A percentile compares a stretch with the other conserved stretches of the same genome.
Conservation (phyloP, 1,140 invertebrate genomes). For the Caerostris darwini region DNA sequence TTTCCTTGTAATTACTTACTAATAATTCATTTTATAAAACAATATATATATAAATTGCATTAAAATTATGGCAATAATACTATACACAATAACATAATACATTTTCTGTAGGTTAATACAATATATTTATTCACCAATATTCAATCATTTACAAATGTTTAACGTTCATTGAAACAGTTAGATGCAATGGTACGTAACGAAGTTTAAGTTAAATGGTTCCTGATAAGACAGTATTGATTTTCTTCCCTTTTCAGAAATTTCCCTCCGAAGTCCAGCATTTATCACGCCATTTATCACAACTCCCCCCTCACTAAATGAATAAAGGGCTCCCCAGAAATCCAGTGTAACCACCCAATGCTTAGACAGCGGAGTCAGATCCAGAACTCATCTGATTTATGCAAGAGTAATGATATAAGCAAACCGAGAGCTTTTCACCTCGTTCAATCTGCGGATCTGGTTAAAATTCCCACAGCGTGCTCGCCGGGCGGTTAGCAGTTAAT, state of each 20-base stretch:
- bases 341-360: neutral
- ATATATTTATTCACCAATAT: too few relatives aligned
- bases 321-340: neutral
- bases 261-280: neutral
- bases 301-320: neutral
- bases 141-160: too few relatives aligned
- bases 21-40: too few relatives aligned
- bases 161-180: neutral
- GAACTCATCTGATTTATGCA: slow-evolving; percentile 42
- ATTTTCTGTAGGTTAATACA: too few relatives aligned
- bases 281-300: neutral
- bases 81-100: too few relatives aligned
- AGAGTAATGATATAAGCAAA: neutral
- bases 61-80: too few relatives aligned
- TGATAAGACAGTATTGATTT: neutral
- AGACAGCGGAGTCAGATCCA: neutral
- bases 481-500: neutral
- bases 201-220: neutral
- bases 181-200: neutral
- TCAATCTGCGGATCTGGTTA: neutral
- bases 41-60: too few relatives aligned
- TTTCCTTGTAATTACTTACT: too few relatives aligned
- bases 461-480: neutral
- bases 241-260: neutral
- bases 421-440: neutral